Conservation (phyloP, 2,797 vertebrate genomes). For the Bradypus variegatus region DNA sequence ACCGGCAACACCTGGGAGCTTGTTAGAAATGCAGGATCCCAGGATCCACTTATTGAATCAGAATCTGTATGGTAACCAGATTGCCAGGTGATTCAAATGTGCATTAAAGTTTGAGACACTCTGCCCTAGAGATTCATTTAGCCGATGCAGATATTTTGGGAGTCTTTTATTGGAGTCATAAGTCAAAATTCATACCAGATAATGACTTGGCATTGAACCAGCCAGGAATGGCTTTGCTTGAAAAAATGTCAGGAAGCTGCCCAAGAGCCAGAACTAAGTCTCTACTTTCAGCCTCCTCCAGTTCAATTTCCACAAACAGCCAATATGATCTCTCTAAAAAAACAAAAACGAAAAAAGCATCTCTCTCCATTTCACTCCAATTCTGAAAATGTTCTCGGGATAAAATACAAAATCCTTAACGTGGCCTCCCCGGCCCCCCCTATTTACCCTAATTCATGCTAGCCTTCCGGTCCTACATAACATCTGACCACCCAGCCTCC, state of each 20-base stretch:
- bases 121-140: rapidly evolving
- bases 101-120: rapidly evolving
- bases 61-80: not conserved
- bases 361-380: not conserved
- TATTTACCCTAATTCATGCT: not conserved
- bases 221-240: not conserved
- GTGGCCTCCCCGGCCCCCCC: not conserved
- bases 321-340: not conserved
- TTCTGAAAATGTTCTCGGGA: not conserved
- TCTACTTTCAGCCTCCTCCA: not conserved
- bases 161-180: not conserved
- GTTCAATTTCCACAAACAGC: not conserved
- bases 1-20: rapidly evolving
- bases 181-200: not conserved
- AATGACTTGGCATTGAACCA: rapidly evolving
- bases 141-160: not conserved
- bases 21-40: not conserved
- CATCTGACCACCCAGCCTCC: not conserved
- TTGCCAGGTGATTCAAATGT: rapidly evolving
- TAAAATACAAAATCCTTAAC: not conserved
- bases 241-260: not conserved
- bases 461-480: not conserved
- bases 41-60: not conserved
- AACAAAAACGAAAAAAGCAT: not conserved
- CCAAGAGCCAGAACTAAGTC: not conserved